Evolutionary conservation across 2,797 vertebrate genomes (phyloP).

Genomic region (Momotus momota): DNA sequence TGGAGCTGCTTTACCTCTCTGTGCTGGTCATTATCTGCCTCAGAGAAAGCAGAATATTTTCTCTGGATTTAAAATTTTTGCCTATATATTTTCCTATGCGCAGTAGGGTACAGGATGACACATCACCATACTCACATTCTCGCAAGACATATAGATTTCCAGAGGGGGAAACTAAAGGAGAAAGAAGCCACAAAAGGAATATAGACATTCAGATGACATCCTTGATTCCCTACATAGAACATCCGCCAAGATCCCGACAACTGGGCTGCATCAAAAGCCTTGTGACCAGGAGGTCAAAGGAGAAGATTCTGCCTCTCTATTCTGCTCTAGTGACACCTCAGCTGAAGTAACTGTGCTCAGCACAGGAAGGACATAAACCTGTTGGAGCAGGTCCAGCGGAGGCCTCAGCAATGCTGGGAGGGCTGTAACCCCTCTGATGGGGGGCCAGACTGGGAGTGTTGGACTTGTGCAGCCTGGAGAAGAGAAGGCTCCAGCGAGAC

Average conservation of each 20-base stretch:
- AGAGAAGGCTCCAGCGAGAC: background rate
- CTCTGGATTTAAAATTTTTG: background rate
- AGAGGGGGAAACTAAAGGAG: background rate
- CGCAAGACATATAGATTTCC: background rate
- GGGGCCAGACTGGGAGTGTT: background rate
- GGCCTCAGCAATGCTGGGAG: background rate
- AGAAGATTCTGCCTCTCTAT: background rate
- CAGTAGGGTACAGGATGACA: background rate
- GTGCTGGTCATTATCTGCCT: background rate
- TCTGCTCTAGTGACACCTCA: no score
- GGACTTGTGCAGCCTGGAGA: background rate
- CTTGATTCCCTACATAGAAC: rapidly evolving
- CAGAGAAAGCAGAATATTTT: background rate
- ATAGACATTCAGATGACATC: background rate
- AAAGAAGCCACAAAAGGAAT: background rate
- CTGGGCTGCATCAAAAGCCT: no score
- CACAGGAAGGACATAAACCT: background rate
- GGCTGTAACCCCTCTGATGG: background rate
- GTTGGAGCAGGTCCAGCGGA: background rate
- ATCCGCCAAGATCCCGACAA: background rate
- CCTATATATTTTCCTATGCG: background rate
- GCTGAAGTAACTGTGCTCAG: background rate
- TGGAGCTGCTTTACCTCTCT: background rate
- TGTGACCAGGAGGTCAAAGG: background rate
- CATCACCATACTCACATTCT: background rate